phyloP scores from a whole-genome alignment of 2,797 vertebrate species.

The Xiphophorus birchmanni region DNA sequence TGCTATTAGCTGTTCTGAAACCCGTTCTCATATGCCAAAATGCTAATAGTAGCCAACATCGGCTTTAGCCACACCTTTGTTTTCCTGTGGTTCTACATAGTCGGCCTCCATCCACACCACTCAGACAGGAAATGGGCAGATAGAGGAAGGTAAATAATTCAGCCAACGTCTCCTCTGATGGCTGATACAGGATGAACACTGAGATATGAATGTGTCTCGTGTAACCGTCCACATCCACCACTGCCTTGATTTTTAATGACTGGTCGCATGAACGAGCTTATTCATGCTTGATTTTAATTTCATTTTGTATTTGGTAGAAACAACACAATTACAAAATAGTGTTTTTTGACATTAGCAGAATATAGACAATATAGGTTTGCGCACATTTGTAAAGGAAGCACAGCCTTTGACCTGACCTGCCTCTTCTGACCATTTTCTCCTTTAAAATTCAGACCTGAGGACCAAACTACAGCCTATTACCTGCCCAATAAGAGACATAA shows the following conservation, averaged over 20 bases:
- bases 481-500: neutral
- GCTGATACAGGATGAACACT: too few relatives aligned
- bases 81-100: neutral
- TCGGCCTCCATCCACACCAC: neutral
- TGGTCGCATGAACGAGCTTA: too few relatives aligned
- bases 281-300: too few relatives aligned
- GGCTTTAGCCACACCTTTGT: neutral
- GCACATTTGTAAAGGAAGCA: too few relatives aligned
- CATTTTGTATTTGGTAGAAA: too few relatives aligned
- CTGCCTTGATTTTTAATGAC: too few relatives aligned
- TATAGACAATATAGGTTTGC: too few relatives aligned
- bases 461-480: neutral
- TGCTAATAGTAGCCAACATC: neutral
- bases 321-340: too few relatives aligned
- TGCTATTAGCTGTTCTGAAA: neutral
- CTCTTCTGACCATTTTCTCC: neutral
- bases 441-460: neutral
- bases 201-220: too few relatives aligned
- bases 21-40: neutral
- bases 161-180: neutral
- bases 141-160: neutral
- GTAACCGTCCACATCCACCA: too few relatives aligned
- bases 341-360: too few relatives aligned
- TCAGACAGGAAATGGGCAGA: neutral
- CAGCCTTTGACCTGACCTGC: too few relatives aligned